phyloP scores from a whole-genome alignment of 2,797 vertebrate species.

The Australoheros facetus region DNA sequence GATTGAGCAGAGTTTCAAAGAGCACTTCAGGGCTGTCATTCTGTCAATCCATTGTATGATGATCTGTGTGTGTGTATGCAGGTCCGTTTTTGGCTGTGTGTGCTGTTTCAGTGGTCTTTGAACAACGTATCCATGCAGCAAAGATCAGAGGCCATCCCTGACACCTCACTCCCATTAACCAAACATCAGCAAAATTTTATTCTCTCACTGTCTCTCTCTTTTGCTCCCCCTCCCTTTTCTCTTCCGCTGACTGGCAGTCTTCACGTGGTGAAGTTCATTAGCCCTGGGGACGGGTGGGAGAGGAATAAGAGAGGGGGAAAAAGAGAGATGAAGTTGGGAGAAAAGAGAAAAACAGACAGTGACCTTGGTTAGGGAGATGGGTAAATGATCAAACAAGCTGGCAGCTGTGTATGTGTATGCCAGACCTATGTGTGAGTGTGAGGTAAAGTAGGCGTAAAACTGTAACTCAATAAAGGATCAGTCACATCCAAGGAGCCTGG shows the following conservation, averaged over 20 bases:
- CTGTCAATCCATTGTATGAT: slow-evolving; percentile 76
- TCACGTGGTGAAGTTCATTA: slow-evolving; percentile 80
- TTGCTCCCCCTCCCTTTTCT: slow-evolving; percentile 53
- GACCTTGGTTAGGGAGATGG: slow-evolving; percentile 83
- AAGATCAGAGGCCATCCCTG: slow-evolving; percentile 83
- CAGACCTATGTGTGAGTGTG: slow-evolving; percentile 61
- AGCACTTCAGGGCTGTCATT: slow-evolving; percentile 72
- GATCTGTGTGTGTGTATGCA: slow-evolving; percentile 48
- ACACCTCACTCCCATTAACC: slow-evolving; percentile 82
- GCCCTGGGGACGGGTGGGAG: slow-evolving; percentile 74
- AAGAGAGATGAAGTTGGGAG: slow-evolving; percentile 69
- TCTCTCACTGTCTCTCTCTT: slow-evolving; percentile 70
- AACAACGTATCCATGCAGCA: slow-evolving; percentile 81
- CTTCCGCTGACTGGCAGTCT: slow-evolving; percentile 84
- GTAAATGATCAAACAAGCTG: slow-evolving; percentile 84
- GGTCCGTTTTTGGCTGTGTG: slow-evolving; percentile 75
- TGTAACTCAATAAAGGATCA: slow-evolving; percentile 87
- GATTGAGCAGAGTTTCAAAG: slow-evolving; percentile 71
- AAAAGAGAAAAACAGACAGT: slow-evolving; percentile 80
- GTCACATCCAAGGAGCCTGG: slow-evolving; percentile 83
- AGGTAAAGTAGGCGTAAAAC: slow-evolving; percentile 82
- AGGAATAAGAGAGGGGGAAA: slow-evolving; percentile 65
- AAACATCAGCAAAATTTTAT: slow-evolving; percentile 82
- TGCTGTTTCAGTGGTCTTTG: slow-evolving; percentile 80
- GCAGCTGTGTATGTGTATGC: slow-evolving; percentile 56